phyloP scores from a whole-genome alignment of 2,888 invertebrate genomes.

The Torymus tubicola region DNA sequence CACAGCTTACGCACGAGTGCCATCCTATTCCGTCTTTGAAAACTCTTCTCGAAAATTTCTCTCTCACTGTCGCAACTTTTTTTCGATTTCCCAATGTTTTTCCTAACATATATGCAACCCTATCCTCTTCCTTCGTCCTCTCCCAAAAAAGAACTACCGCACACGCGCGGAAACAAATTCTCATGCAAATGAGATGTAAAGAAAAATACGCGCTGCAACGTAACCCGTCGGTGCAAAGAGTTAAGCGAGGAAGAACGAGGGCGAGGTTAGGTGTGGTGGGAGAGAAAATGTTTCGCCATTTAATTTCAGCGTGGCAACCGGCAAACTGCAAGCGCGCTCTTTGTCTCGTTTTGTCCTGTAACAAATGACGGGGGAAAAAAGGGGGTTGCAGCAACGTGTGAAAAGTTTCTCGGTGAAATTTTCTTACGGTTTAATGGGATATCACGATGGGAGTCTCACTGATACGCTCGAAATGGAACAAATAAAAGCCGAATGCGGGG shows the following conservation, averaged over 20 bases:
- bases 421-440: too few species aligned
- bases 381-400: too few species aligned
- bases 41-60: conserved; percentile 5
- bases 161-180: conserved; percentile 33
- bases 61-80: conserved; percentile 12
- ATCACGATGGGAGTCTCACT: too few species aligned
- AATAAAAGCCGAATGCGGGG: too few species aligned
- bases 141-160: neutral
- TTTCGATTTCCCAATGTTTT: conserved; percentile 12
- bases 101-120: conserved; percentile 1
- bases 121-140: too few species aligned
- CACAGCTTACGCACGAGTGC: neutral
- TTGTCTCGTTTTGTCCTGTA: too few species aligned
- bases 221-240: conserved; percentile 14
- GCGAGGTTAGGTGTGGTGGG: neutral
- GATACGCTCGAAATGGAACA: too few species aligned
- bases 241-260: conserved; percentile 31
- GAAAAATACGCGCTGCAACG: conserved; percentile 25
- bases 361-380: too few species aligned
- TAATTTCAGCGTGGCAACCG: conserved; percentile 21
- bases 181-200: conserved; percentile 43
- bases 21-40: conserved; percentile 1
- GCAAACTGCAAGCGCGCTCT: too few species aligned
- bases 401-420: too few species aligned
- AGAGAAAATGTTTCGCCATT: neutral